phyloP scores from a whole-genome alignment of 2,113 vertebrate species.

The Aythya baeri region DNA sequence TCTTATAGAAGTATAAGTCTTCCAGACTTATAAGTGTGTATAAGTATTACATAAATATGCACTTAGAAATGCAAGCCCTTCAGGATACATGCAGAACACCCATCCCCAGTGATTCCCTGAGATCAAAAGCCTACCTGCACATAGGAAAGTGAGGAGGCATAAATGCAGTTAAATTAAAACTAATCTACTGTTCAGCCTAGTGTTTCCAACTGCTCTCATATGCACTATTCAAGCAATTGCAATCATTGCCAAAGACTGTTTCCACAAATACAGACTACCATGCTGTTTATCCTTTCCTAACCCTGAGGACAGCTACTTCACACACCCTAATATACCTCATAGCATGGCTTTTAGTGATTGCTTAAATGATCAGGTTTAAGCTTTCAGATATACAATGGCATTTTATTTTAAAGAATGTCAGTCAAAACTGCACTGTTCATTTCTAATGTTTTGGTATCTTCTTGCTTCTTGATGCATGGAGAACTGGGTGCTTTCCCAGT shows the following conservation, averaged over 20 bases:
- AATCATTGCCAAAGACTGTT: background rate
- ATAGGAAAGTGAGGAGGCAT: background rate
- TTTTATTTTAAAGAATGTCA: background rate
- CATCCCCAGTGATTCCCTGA: background rate
- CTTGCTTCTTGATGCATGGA: background rate
- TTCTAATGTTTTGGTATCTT: background rate
- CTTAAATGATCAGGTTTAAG: background rate
- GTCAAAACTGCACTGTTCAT: background rate
- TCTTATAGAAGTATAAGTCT: background rate
- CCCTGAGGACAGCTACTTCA: background rate
- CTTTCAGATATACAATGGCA: background rate
- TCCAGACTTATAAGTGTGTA: background rate
- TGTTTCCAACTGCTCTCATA: background rate
- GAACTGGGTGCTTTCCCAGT: background rate
- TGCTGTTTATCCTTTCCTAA: background rate
- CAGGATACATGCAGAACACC: background rate
- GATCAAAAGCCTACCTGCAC: background rate
- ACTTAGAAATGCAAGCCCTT: background rate
- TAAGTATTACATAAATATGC: background rate
- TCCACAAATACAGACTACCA: background rate
- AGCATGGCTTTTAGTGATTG: background rate
- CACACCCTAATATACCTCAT: background rate
- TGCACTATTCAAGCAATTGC: background rate
- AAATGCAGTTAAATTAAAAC: background rate
- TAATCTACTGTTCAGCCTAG: background rate